Conservation (phyloP, 2,797 vertebrate species). For the Myripristis jacobus region DNA sequence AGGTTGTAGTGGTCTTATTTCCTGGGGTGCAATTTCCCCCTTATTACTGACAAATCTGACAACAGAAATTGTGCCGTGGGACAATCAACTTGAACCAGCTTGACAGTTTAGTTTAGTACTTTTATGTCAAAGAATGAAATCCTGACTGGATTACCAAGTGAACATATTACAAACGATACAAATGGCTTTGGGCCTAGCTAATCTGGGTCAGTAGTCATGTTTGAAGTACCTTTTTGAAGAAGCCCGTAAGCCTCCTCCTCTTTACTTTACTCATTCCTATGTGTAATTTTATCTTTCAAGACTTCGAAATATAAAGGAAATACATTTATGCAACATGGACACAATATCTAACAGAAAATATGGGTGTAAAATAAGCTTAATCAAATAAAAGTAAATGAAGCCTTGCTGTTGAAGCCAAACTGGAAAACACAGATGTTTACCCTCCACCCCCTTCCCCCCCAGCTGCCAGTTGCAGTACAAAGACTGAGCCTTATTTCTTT, state of each 20-base stretch:
- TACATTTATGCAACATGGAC: not conserved
- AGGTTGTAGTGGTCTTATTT: no score
- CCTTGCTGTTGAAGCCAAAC: no score
- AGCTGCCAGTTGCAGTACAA: no score
- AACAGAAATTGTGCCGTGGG: not conserved
- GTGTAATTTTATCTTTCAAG: not conserved
- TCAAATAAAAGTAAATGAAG: no score
- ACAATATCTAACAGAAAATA: no score
- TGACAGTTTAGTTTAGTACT: not conserved
- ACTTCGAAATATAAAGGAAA: not conserved
- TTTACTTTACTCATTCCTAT: not conserved
- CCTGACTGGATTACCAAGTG: not conserved
- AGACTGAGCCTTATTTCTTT: no score
- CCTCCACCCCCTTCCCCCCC: no score
- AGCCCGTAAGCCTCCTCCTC: constrained; percentile 2
- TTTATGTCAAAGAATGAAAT: no score
- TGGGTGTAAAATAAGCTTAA: no score
- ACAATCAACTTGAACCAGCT: not conserved
- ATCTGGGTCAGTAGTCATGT: not conserved
- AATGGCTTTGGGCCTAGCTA: not conserved
- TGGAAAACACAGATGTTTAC: no score
- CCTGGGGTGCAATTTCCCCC: no score
- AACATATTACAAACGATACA: constrained; percentile 6
- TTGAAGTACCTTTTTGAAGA: not conserved
- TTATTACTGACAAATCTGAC: no score